Base-by-base conservation (phyloP, 2,113 vertebrate genomes). In the Sinocyclocheilus anshuiensis region DNA sequence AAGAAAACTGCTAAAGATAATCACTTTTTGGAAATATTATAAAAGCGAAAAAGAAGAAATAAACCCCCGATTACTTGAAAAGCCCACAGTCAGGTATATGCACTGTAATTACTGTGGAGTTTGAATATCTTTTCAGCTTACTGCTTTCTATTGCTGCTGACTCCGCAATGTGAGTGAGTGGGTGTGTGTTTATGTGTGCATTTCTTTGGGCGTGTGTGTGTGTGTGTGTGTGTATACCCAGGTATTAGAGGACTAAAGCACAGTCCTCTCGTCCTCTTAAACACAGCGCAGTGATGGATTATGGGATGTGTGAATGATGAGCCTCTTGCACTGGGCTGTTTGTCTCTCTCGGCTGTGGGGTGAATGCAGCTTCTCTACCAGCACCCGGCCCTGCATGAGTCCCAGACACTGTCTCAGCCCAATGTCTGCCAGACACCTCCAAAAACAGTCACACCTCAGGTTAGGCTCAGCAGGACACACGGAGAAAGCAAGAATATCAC, bases 11-110 rank as follows among this genome's bases (percentile, higher is more conserved):
- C 71, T 59, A 65, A 77, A 77, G 65, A 80, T 86, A 85, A 87
- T 69, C 65, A 69, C 79, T 85, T 89, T 9, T 48, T 75, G 83
- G 12, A 10, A 29, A 71, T 59, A 75, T 84, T 76, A 69, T 81
- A 82, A 39, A 84, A 84, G 72, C 81, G 15, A 82, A 59, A 81
- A 86, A 86, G 81, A 55, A 85, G 77, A 67, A 77, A 87, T 69
- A 79, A 79, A 76, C 82, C 79, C 42, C 20, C 57, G 77, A 80
- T 79, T 86, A 67, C 83, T 83, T 7, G 24, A 83, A 89, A 89
- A 87, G 83, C 79, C 72, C 88, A 87, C 39, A 79, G 88, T 89
- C 88, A 89, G 88, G 83, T 83, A 81, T 87, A 87, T 89, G 86
- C 85, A 89, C 81, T 69, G 78, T 85, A 86, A 89, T 87, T 85